These are phyloP conservation scores for Nudaria mundana DNA, from an alignment of 2,888 invertebrate species.

Conservation along the genomic window DNA sequence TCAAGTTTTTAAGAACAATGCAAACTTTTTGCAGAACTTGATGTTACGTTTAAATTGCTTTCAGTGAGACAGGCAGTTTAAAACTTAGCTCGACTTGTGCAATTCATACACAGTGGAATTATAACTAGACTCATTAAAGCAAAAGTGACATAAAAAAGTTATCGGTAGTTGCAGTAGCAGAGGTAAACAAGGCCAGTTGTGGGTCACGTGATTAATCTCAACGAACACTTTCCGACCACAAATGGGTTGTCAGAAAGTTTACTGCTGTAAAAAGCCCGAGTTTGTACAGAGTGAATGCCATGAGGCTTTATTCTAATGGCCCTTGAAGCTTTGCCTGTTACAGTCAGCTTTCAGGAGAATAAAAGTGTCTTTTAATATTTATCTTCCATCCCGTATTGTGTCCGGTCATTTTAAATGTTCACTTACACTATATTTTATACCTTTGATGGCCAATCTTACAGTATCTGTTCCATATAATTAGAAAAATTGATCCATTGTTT, in stretches of 20 bases:
- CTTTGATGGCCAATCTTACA: too few species aligned
- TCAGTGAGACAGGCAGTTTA: conserved; percentile 17
- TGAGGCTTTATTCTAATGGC: too few species aligned
- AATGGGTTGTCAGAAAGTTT: conserved; percentile 76
- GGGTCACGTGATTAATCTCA: conserved; percentile 70
- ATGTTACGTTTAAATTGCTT: conserved; percentile 43
- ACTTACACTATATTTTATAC: too few species aligned
- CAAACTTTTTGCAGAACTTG: conserved; percentile 58
- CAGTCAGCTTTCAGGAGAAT: too few species aligned
- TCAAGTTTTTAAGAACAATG: conserved; percentile 58
- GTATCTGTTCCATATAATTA: too few species aligned
- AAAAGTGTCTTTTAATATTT: too few species aligned
- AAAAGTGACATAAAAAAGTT: conserved; percentile 55
- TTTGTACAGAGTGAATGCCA: too few species aligned
- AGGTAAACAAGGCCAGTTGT: too few species aligned
- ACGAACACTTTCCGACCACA: conserved; percentile 68
- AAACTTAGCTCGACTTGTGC: conserved; percentile 9
- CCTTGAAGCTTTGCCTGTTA: too few species aligned
- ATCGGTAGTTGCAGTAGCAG: conserved; percentile 48
- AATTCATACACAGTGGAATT: conserved; percentile 24
- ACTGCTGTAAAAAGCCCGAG: conserved; percentile 77
- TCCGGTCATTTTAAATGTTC: too few species aligned
- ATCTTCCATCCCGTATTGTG: too few species aligned
- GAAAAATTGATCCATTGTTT: too few species aligned
- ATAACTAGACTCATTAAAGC: conserved; percentile 36